These are phyloP conservation scores for Hippoglossus hippoglossus DNA, from an alignment of 2,797 vertebrate species.

Conservation along the genomic window DNA sequence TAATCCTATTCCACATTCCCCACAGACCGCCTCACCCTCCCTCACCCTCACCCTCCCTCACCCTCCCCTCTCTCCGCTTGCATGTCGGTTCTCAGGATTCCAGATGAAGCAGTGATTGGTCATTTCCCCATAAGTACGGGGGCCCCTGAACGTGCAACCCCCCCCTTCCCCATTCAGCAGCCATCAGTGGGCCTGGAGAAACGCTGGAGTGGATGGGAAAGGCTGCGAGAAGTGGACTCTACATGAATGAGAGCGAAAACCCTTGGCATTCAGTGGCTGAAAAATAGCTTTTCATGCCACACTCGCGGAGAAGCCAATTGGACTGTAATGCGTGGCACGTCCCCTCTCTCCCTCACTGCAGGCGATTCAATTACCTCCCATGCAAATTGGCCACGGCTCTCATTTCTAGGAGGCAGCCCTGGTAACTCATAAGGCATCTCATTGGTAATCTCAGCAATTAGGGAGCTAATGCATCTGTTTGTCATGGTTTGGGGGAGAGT, in stretches of 20 bases:
- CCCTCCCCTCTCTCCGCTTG: not conserved
- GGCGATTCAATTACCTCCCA: slow-evolving; percentile 82
- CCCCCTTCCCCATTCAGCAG: slow-evolving; percentile 43
- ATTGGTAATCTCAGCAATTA: slow-evolving; percentile 81
- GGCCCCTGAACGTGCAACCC: slow-evolving; percentile 23
- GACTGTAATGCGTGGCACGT: slow-evolving; percentile 64
- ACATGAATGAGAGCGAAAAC: slow-evolving; percentile 64
- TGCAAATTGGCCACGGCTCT: slow-evolving; percentile 80
- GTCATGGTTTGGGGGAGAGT: slow-evolving; percentile 70
- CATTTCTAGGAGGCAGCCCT: slow-evolving; percentile 77
- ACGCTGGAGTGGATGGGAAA: slow-evolving; percentile 63
- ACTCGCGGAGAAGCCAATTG: slow-evolving; percentile 69
- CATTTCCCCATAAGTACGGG: slow-evolving; percentile 51
- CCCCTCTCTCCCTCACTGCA: slow-evolving; percentile 57
- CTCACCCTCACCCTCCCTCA: not conserved
- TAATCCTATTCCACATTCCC: slow-evolving; percentile 38
- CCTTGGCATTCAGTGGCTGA: slow-evolving; percentile 60
- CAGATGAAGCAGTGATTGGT: slow-evolving; percentile 62
- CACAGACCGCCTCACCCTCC: not conserved
- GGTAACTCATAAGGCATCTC: slow-evolving; percentile 77
- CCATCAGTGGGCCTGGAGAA: slow-evolving; percentile 44
- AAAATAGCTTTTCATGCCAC: slow-evolving; percentile 71
- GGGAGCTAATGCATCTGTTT: slow-evolving; percentile 79
- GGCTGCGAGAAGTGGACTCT: slow-evolving; percentile 59
- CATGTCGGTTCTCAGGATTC: slow-evolving; percentile 49